Conservation (phyloP, 2,888 invertebrate species). For the Tenodera sinensis region DNA sequence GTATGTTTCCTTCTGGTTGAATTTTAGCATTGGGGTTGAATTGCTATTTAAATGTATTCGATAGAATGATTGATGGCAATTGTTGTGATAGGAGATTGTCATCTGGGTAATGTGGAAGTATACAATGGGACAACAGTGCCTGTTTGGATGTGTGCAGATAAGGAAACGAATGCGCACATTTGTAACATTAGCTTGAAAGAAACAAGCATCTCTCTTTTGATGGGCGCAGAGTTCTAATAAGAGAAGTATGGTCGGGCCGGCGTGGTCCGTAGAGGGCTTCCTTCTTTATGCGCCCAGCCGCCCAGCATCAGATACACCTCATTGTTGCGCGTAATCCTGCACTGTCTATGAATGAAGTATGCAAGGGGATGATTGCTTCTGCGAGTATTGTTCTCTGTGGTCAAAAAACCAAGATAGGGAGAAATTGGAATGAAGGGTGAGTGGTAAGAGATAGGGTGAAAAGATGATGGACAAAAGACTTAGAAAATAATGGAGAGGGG, state of each 20-base stretch:
- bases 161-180: background rate
- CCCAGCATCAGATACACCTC: slow-evolving; percentile 3
- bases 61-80: background rate
- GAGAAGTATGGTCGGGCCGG: too few species aligned
- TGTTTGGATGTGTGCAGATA: background rate
- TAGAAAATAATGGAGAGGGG: slow-evolving; percentile 11
- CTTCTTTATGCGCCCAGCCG: background rate
- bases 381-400: slow-evolving; percentile 8
- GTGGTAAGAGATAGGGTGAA: background rate
- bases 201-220: background rate
- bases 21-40: background rate
- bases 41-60: background rate
- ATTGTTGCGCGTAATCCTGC: slow-evolving; percentile 9
- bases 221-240: too few species aligned
- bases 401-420: slow-evolving; percentile 7
- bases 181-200: background rate
- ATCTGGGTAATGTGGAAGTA: background rate
- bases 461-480: slow-evolving; percentile 20
- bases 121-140: background rate
- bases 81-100: background rate
- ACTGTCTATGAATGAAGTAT: slow-evolving; percentile 13
- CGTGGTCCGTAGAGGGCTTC: slow-evolving; percentile 4
- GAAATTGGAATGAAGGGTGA: background rate
- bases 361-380: slow-evolving; percentile 19
- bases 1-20: too few species aligned